Evolutionary conservation across 2,888 invertebrate genomes (phyloP).

Genomic region (Eupithecia inturbata): DNA sequence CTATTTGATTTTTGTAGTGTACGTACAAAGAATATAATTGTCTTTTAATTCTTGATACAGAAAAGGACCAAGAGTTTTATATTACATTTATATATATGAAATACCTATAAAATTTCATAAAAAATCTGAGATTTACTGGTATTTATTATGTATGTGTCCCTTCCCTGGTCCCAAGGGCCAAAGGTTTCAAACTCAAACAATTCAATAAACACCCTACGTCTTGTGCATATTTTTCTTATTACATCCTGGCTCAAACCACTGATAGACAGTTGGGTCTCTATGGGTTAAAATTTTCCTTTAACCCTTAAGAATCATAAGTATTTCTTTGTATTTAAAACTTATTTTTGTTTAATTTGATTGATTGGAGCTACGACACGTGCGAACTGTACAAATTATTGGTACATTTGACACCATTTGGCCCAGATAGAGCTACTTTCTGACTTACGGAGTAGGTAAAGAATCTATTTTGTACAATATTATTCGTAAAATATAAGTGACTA

Average conservation of each 20-base stretch:
- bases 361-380: not conserved
- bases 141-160: not conserved
- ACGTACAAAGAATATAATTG: too few species aligned
- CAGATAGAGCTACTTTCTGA: not conserved
- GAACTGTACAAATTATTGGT: not conserved
- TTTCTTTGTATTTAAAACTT: not conserved
- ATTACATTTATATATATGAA: too few species aligned
- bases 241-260: not conserved
- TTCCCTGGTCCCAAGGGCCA: not conserved
- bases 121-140: not conserved
- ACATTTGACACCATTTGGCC: not conserved
- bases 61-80: too few species aligned
- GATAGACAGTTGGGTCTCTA: not conserved
- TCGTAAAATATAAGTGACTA: not conserved
- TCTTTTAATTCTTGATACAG: too few species aligned
- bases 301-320: not conserved
- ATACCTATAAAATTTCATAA: not conserved
- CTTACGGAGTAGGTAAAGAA: not conserved
- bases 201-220: not conserved
- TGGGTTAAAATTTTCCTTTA: not conserved
- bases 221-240: slow-evolving; percentile 1
- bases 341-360: not conserved
- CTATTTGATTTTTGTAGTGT: too few species aligned
- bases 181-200: slow-evolving; percentile 2
- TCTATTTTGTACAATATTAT: not conserved